Evolutionary conservation across 2,113 vertebrate genomes (phyloP), one percentile per base, ranked within the genome.

Genomic region (Mustela lutreola): DNA sequence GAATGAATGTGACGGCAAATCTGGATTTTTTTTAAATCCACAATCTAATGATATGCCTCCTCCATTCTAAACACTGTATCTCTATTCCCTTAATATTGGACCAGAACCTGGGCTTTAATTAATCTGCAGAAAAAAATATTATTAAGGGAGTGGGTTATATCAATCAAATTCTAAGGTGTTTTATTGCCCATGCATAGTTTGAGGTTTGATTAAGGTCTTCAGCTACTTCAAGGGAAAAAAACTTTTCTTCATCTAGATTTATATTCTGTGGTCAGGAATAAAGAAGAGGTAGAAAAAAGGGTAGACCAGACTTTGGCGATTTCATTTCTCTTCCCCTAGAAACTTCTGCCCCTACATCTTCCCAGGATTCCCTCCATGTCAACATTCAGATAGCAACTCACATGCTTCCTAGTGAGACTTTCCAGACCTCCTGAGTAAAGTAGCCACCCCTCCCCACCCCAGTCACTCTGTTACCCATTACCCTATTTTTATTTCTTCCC

Each of bases 231-330:
- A 11, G 24, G 3, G 31, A 31, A 10, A 9, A 18, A 60, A 82
- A 63, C 42, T 21, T 60, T 82, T n/a, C 60, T 7, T 87, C 11
- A 60, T 70, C 48, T 39, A 78, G 15, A 71, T 82, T 93, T 93
- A 63, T 95, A 62, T 24, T 96, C 36, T 87, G 24, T 82, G 65
- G 50, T 90, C 36, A 97, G 79, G 94, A 82, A 62, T 71, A 9
- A 50, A 89, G 75, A 50, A 86, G 80, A 73, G 2, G 1, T 45
- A 83, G 73, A 62, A 86, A 86, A 65, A 87, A 31, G 4, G 19
- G 19, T 89, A 89, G 14, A 62, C 4, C 6, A 42, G 71, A 31
- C 3, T 2, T 56, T 85, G 53, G 42, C 14, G 12, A 73, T 94
- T 88, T 76, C 33, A 75, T 89, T 94, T 93, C 28, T 96, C 45